Conservation (phyloP, 2,888 invertebrate species). For the Meganola albula region DNA sequence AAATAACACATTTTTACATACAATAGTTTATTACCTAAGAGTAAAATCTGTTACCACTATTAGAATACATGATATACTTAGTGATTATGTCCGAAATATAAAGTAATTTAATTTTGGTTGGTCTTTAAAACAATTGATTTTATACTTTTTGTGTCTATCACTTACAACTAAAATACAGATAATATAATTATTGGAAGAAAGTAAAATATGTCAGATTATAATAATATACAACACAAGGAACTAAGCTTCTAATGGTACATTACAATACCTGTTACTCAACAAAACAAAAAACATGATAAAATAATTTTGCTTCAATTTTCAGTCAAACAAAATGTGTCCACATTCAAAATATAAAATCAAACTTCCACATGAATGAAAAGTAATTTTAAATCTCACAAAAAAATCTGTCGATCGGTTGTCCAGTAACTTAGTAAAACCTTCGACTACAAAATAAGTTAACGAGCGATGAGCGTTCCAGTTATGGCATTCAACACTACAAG, state of each 20-base stretch:
- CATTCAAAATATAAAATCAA: slow-evolving; percentile 17
- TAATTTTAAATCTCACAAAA: not conserved
- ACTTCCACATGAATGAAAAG: slow-evolving; percentile 1
- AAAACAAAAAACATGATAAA: slow-evolving; percentile 20
- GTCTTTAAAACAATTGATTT: slow-evolving; percentile 60
- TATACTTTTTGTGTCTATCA: slow-evolving; percentile 40
- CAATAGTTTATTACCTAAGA: slow-evolving; percentile 49
- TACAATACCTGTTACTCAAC: slow-evolving; percentile 10
- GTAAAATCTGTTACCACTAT: slow-evolving; percentile 51
- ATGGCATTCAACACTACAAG: slow-evolving; percentile 65
- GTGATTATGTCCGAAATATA: slow-evolving; percentile 66
- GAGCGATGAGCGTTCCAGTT: slow-evolving; percentile 57
- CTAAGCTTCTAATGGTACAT: slow-evolving; percentile 22
- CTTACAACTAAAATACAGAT: slow-evolving; percentile 53
- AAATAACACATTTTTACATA: slow-evolving; percentile 30
- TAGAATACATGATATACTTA: slow-evolving; percentile 64
- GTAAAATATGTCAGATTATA: slow-evolving; percentile 41
- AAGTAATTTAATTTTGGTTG: slow-evolving; percentile 66
- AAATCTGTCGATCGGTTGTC: not conserved
- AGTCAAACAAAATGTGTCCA: slow-evolving; percentile 11
- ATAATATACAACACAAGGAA: slow-evolving; percentile 41
- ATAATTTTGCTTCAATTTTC: slow-evolving; percentile 17
- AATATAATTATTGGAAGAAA: slow-evolving; percentile 62
- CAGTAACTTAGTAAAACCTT: too few relatives aligned
- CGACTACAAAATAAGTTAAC: slow-evolving; percentile 48